phyloP scores from a whole-genome alignment of 2,888 invertebrate species.

The Oconnorella tubifera region DNA sequence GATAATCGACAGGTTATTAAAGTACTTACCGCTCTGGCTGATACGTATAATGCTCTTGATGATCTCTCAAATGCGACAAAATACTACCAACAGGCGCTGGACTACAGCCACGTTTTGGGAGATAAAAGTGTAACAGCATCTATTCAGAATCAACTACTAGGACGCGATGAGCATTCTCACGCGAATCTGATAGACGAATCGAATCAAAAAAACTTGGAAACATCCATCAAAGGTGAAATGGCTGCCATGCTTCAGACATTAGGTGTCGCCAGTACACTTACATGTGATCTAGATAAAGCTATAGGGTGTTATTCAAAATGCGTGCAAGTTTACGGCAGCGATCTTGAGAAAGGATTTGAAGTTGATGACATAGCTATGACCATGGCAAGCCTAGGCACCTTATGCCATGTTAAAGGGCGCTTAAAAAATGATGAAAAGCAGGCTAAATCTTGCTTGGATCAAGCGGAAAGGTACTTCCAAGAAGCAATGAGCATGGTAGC shows the following conservation, averaged over 20 bases:
- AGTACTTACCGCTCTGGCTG: slow-evolving; percentile 31
- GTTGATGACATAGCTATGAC: slow-evolving; percentile 46
- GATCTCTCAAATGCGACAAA: slow-evolving; percentile 33
- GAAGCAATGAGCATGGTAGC: slow-evolving; percentile 47
- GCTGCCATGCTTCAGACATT: slow-evolving; percentile 48
- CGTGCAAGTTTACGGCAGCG: slow-evolving; percentile 45
- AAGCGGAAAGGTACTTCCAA: slow-evolving; percentile 49
- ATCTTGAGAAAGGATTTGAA: slow-evolving; percentile 41
- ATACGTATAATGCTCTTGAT: slow-evolving; percentile 50
- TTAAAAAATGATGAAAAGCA: slow-evolving; percentile 46
- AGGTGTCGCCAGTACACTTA: slow-evolving; percentile 51
- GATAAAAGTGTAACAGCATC: slow-evolving; percentile 33
- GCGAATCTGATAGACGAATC: slow-evolving; percentile 35
- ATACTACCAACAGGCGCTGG: slow-evolving; percentile 51
- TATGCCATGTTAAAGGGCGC: slow-evolving; percentile 53
- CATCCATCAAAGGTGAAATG: slow-evolving; percentile 52
- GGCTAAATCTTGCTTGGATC: slow-evolving; percentile 45
- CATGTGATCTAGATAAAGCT: slow-evolving; percentile 52
- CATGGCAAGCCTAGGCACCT: slow-evolving; percentile 50
- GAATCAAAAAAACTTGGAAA: slow-evolving; percentile 48
- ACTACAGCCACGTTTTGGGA: slow-evolving; percentile 31
- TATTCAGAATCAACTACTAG: slow-evolving; percentile 48
- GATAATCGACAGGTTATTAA: slow-evolving; percentile 26
- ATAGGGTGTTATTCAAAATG: slow-evolving; percentile 52
- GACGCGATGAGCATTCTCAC: not conserved